Evolutionary conservation across 2,888 invertebrate genomes (phyloP), one percentile per base, ranked within the genome.

Genomic region (Dolichopus griseipennis): DNA sequence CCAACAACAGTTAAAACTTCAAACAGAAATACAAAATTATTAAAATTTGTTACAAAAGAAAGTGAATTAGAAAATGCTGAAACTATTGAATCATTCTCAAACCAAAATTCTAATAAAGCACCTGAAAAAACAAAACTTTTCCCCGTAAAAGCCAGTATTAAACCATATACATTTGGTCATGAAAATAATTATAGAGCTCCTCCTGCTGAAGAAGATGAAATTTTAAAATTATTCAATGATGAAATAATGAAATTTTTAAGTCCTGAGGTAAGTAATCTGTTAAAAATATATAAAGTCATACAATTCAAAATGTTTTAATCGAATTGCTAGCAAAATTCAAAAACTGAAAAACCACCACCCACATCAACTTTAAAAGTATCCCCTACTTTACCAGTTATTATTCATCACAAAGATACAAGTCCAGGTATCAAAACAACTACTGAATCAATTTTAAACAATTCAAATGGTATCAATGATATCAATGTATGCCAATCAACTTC

Each of bases 131-230:
- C 52, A 15, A 52, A 10, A 10, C 21, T 62, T 21, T 21, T 7
- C 9, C 21, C 62, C 21, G 12, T 22, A 22, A 22, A 10, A 12
- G 1, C 10, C n/a, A 74, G 72, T 52, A 52, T 6, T 15, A 52
- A 52, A 12, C 75, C 76, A 18, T 86, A 87, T 73, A 86, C 86
- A 8, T 86, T 86, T 63, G 86, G 86, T 62, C 87, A 87, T 78
- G 86, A 87, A 69, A 87, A 87, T 71, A 81, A 85, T 70, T 87
- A 87, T 72, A 87, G 86, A 68, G 82, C 87, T 69, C 85, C 86
- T 67, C 84, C 87, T 65, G 87, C 87, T 74, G 86, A 87, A 70
- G 85, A 86, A 68, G 84, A 83, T 71, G 83, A 83, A 68, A 83
- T 81, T 67, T 71, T 80, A 69, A 73, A 75, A 65, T 71, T 80